Conservation (phyloP, 2,888 invertebrate species). For the Hirtodrosophila confusa region DNA sequence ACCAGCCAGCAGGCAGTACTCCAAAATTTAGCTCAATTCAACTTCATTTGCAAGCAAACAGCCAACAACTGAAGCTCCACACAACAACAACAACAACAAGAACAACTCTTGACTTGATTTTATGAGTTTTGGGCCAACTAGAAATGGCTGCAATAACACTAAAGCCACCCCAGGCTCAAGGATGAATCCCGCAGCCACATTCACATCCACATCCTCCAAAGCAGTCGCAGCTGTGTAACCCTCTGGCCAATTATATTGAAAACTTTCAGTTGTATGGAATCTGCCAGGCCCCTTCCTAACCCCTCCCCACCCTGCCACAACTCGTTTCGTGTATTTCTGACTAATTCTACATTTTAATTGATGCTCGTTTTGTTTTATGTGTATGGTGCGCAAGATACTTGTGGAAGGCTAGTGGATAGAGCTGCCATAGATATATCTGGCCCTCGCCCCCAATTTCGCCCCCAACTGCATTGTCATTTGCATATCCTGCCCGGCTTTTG, state of each 20-base stretch:
- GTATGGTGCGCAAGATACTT: constrained; percentile 6
- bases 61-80: constrained; percentile 31
- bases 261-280: constrained; percentile 56
- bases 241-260: constrained; percentile 80
- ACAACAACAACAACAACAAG: constrained; percentile 32
- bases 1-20: neutral
- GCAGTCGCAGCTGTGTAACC: constrained; percentile 47
- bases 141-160: constrained; percentile 74
- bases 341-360: constrained; percentile 70
- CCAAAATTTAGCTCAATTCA: constrained; percentile 18
- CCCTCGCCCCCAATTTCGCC: constrained; percentile 5
- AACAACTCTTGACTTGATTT: constrained; percentile 72
- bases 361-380: constrained; percentile 64
- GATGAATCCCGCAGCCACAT: constrained; percentile 11
- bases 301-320: neutral
- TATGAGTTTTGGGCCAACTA: constrained; percentile 73
- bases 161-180: constrained; percentile 53
- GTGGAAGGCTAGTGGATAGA: constrained; percentile 2
- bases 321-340: constrained; percentile 41
- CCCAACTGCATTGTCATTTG: constrained; percentile 66
- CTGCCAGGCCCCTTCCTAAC: neutral
- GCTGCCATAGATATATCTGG: constrained; percentile 2
- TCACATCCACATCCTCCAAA: constrained; percentile 19
- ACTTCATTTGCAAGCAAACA: constrained; percentile 51
- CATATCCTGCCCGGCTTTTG: constrained; percentile 55